Base-by-base conservation (phyloP, 2,888 invertebrate genomes). In the Cinara cedri region DNA sequence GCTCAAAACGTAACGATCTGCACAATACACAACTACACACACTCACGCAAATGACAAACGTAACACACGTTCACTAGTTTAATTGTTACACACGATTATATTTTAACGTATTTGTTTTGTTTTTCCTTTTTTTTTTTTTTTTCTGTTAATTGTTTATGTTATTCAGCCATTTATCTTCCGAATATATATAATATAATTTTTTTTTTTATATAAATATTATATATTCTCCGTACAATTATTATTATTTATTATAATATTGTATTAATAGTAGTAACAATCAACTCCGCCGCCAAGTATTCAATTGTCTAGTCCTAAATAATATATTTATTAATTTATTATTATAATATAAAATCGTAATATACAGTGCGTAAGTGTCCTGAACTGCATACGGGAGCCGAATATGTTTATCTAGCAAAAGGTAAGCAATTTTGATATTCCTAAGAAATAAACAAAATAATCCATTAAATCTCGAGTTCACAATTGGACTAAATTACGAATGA, bases 401-500 rank as follows among this genome's bases (percentile, higher is more conserved):
- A 78, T 78, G 78, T 60, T 16, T 70, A 26, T 78, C 34, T 78
- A 78, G 70, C 70, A 51, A 60, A 76, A 78, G 70, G 78, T 78
- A 78, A 78, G 57, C 21, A 2, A 11, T 10, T 11, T 2, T 55
- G 11, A 55, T 55, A 66, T 66, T 66, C 21, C 34, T 34, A 46
- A 34, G 6, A 34, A 34, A 34, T 4, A 34, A 34, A 34, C 3
- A 34, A 34, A 34, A 34, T 4, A 34, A 34, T 34, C 34, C 6
- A 34, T 34, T 3, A 34, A 34, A 4, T 34, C 34, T 34, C 6
- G 34, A 6, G 34, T 34, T 34, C 6, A 34, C 34, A 4, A 34
- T 34, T 34, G 3, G 34, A 34, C 3, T 34, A 34, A 34, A 34
- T 34, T 34, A 34, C 6, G 3, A 3, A 34, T 6, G 34, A 34